These are phyloP conservation scores for Anisognathus igniventris DNA, from an alignment of 2,797 vertebrate species.

Conservation along the genomic window DNA sequence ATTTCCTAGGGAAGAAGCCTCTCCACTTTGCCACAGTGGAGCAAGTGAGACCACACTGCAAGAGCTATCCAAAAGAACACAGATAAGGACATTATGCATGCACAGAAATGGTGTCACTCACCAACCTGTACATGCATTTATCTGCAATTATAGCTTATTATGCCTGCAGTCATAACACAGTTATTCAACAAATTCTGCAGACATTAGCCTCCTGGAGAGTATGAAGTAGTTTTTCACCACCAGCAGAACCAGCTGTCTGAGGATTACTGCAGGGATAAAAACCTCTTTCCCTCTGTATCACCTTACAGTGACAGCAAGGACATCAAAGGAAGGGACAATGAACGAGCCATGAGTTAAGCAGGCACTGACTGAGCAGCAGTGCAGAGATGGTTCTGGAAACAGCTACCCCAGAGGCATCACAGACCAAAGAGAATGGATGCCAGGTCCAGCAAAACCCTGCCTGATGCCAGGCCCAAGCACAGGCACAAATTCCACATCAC, in stretches of 20 bases:
- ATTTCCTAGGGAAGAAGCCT: neutral
- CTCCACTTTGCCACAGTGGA: neutral
- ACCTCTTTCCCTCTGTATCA: neutral
- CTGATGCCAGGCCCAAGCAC: neutral
- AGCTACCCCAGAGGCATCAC: neutral
- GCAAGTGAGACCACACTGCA: neutral
- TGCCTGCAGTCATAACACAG: conserved; percentile 11
- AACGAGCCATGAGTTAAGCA: neutral
- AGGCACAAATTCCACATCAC: neutral
- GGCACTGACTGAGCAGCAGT: neutral
- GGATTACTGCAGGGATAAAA: neutral
- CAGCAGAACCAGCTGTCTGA: conserved; percentile 4
- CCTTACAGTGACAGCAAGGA: neutral
- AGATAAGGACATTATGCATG: neutral
- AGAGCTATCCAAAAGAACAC: neutral
- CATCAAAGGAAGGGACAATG: neutral
- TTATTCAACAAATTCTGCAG: conserved; percentile 35
- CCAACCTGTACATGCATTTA: neutral
- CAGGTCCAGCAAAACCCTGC: neutral
- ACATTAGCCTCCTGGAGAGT: conserved; percentile 29
- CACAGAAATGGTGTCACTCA: neutral
- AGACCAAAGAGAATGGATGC: neutral
- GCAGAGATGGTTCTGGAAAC: neutral
- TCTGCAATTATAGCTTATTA: conserved; percentile 45
- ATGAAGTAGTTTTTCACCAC: neutral